Evolutionary conservation across 1,140 invertebrate species (phyloP).

Genomic region (Drosophila nikananu): DNA sequence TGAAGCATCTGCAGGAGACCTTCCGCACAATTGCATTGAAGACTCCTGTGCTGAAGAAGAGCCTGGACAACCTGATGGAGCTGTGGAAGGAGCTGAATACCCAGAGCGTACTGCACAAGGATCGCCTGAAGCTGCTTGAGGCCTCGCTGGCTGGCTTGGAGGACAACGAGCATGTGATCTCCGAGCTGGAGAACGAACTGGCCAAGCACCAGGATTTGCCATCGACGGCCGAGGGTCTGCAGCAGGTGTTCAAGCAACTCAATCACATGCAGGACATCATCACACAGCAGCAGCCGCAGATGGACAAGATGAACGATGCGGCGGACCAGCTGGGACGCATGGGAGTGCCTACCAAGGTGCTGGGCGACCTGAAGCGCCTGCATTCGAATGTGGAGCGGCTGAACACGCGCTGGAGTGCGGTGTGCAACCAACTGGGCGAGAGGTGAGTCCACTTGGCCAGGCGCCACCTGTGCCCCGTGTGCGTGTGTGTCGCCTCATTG

Average conservation of each 20-base stretch:
- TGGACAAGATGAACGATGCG: slow-evolving; percentile 96
- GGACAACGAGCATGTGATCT: slow-evolving; percentile 94
- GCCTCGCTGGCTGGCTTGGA: slow-evolving; percentile 95
- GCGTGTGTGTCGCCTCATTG: slow-evolving; percentile 27
- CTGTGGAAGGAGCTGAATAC: slow-evolving; percentile 92
- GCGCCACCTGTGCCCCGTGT: slow-evolving; percentile 38
- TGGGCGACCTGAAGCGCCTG: slow-evolving; percentile 95
- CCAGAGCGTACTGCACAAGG: slow-evolving; percentile 82
- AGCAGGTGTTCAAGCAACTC: slow-evolving; percentile 87
- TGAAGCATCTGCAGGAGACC: slow-evolving; percentile 93
- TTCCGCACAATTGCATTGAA: slow-evolving; percentile 93
- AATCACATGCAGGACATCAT: slow-evolving; percentile 91
- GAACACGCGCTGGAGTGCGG: slow-evolving; percentile 95
- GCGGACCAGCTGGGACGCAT: slow-evolving; percentile 93
- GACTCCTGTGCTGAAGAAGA: slow-evolving; percentile 95
- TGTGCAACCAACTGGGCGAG: slow-evolving; percentile 95
- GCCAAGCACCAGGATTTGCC: slow-evolving; percentile 93
- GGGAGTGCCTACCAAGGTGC: slow-evolving; percentile 88
- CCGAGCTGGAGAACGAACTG: slow-evolving; percentile 96
- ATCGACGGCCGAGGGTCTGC: slow-evolving; percentile 91
- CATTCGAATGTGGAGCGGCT: slow-evolving; percentile 96
- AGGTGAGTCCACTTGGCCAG: slow-evolving; percentile 86
- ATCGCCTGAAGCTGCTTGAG: slow-evolving; percentile 94
- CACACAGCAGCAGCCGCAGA: slow-evolving; percentile 92
- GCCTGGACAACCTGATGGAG: slow-evolving; percentile 93